Evolutionary conservation across 2,888 invertebrate genomes (phyloP).

Genomic region (Auanema sp.): DNA sequence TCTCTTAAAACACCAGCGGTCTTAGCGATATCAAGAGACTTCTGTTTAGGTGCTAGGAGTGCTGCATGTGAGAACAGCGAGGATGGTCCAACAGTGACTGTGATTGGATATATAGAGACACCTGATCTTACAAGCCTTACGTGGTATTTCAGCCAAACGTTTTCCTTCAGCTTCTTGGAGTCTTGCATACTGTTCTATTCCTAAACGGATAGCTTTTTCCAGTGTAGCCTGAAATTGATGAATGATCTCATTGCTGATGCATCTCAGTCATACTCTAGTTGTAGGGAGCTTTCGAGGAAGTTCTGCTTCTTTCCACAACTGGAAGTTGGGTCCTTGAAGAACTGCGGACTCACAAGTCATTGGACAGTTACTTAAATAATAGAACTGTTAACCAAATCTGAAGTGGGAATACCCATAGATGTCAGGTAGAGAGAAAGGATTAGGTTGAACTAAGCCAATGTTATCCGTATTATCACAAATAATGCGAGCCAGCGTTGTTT

Average conservation of each 20-base stretch:
- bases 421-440: constrained; percentile 57
- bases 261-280: constrained; percentile 32
- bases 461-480: constrained; percentile 62
- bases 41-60: constrained; percentile 60
- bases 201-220: constrained; percentile 58
- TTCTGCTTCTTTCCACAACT: constrained; percentile 57
- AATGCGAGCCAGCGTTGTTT: constrained; percentile 56
- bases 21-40: constrained; percentile 59
- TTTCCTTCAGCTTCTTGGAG: constrained; percentile 51
- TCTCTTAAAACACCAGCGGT: constrained; percentile 60
- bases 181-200: constrained; percentile 54
- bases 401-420: constrained; percentile 53
- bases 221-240: constrained; percentile 45
- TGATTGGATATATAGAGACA: background rate
- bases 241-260: constrained; percentile 13
- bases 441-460: constrained; percentile 55
- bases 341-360: constrained; percentile 56
- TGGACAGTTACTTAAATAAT: constrained; percentile 55
- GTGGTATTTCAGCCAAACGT: constrained; percentile 27
- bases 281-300: constrained; percentile 56
- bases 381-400: constrained; percentile 2
- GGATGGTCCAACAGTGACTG: constrained; percentile 13
- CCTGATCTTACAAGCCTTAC: background rate
- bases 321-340: constrained; percentile 43
- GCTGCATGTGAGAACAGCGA: constrained; percentile 57